Base-by-base conservation (phyloP, 2,113 vertebrate genomes). In the Corvus hawaiiensis region DNA sequence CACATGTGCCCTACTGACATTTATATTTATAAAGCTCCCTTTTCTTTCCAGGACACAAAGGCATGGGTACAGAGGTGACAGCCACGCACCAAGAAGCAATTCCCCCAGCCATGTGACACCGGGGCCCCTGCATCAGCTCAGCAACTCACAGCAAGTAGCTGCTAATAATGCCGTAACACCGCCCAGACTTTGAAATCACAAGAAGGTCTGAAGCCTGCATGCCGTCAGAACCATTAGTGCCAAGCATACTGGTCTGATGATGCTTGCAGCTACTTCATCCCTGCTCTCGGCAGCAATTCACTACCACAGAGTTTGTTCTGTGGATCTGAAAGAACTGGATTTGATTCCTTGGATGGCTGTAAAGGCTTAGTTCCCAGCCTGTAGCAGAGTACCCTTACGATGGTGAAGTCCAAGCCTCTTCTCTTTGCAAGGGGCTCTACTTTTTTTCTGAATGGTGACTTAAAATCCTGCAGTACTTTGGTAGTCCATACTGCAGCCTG, bases 61-160 rank as follows among this genome's bases (percentile, higher is more conserved):
- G 64, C 43, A 78, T 1, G 46, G 28, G 20, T 52, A 17, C 14
- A 81, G 82, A 88, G 67, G 83, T 80, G 74, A 96, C 4, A 89
- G 82, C 16, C 4, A 4, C 0, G 2, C 21, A 26, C 21, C 20
- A 43, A 49, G 37, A 56, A 91, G 58, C 8, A 8, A 55, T 78
- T 93, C 66, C 78, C 32, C 6, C 21, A 69, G 89, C 75, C 75
- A 97, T 32, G 55, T 88, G 96, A 92, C 26, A 84, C 55, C 68
- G 43, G 18, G 5, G 2, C 15, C 26, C 15, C 83, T 64, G 51
- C 24, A 4, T 76, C 75, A 93, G 67, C 76, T 87, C 52, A 87
- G 22, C 20, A 74, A 21, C 35, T 67, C 84, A 24, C 26, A 11
- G 16, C 68, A 78, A 75, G 56, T 0, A 84, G 41, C 30, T 44